Conservation (phyloP, 2,888 invertebrate genomes). For the Drosophila lutescens region DNA sequence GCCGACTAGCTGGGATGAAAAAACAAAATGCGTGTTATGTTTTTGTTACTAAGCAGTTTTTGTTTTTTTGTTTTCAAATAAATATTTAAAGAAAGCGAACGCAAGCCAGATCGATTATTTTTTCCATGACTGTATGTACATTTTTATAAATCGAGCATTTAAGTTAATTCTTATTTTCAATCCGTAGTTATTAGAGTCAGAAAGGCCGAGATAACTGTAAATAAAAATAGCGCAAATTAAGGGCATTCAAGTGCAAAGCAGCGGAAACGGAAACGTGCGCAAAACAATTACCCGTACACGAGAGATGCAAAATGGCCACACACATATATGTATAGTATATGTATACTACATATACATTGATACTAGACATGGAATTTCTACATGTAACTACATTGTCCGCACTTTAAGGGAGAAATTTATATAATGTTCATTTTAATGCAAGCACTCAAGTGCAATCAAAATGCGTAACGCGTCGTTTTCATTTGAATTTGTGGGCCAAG, state of each 20-base stretch:
- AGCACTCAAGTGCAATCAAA: conserved; percentile 76
- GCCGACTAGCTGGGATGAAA: too few relatives aligned
- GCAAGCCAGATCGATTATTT: too few relatives aligned
- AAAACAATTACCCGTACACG: conserved; percentile 68
- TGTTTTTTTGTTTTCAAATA: too few relatives aligned
- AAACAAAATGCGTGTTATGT: too few relatives aligned
- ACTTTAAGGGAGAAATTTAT: conserved; percentile 66
- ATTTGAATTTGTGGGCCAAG: conserved; percentile 48
- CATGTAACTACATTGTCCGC: conserved; percentile 51
- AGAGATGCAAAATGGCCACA: conserved; percentile 25
- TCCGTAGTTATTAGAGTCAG: conserved; percentile 3
- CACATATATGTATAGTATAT: too few relatives aligned
- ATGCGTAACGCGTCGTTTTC: conserved; percentile 71
- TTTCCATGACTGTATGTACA: too few relatives aligned
- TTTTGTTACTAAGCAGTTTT: too few relatives aligned
- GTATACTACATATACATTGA: conserved; percentile 35
- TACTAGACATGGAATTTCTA: conserved; percentile 30
- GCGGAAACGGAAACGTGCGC: conserved; percentile 77
- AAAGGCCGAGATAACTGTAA: conserved; percentile 47
- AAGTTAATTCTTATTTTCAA: too few relatives aligned
- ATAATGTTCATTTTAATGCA: conserved; percentile 72
- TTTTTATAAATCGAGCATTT: too few relatives aligned
- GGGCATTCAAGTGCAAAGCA: conserved; percentile 71
- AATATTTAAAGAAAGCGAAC: too few relatives aligned
- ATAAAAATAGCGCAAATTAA: conserved; percentile 70